Conservation (phyloP, 2,888 invertebrate species). For the Parnassius apollo region DNA sequence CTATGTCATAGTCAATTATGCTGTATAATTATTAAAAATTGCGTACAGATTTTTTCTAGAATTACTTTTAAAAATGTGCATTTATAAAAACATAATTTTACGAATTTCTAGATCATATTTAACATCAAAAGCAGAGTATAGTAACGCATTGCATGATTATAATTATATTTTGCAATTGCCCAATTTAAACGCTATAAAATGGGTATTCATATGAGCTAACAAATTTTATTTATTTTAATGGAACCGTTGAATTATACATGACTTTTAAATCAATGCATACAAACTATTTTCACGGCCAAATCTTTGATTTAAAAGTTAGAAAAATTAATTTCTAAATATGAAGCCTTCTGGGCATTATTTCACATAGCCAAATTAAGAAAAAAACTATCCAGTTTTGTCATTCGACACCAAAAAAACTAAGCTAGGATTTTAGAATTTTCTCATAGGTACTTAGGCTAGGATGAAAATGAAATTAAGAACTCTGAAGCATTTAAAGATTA, state of each 20-base stretch:
- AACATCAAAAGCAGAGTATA: slow-evolving; percentile 73
- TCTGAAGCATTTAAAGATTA: no score
- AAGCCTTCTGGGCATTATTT: no score
- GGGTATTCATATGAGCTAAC: no score
- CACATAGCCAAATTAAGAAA: no score
- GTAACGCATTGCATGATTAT: slow-evolving; percentile 11
- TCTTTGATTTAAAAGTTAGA: no score
- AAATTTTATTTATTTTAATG: background rate
- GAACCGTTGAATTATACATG: background rate
- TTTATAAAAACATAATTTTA: slow-evolving; percentile 5
- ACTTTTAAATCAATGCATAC: background rate
- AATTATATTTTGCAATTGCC: slow-evolving; percentile 3
- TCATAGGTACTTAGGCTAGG: no score
- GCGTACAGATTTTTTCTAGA: slow-evolving; percentile 3
- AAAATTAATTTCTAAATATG: no score
- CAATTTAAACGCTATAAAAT: background rate
- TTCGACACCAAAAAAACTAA: no score
- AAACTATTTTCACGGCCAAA: no score
- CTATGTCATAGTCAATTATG: background rate
- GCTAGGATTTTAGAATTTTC: no score
- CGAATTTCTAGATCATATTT: slow-evolving; percentile 34
- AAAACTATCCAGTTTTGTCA: no score
- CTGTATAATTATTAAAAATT: slow-evolving; percentile 15
- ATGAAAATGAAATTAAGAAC: no score
- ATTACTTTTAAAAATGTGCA: slow-evolving; percentile 4